Conservation (phyloP, 2,888 invertebrate genomes). For the Odontocolon sp. region DNA sequence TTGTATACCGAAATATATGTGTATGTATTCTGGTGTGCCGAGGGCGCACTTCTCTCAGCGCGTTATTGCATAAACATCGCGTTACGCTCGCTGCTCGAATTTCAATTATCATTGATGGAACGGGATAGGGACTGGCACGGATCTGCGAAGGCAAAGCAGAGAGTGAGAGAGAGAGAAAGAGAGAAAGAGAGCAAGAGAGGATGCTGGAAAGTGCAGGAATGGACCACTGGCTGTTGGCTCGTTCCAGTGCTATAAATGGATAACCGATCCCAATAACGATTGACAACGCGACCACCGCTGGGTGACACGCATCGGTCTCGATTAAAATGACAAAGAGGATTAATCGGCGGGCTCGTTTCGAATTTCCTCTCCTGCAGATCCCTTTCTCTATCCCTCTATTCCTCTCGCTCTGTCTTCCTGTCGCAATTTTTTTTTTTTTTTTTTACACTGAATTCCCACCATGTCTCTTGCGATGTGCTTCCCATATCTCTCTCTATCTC, state of each 20-base stretch:
- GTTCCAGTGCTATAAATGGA: conserved; percentile 70
- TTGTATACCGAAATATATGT: neutral
- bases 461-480: neutral
- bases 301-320: conserved; percentile 67
- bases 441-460: neutral
- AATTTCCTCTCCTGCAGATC: conserved; percentile 32
- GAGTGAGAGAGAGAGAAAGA: neutral
- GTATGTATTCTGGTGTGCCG: conserved; percentile 7
- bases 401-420: conserved; percentile 17
- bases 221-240: conserved; percentile 47
- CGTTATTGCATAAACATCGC: conserved; percentile 71
- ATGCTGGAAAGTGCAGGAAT: too few species aligned
- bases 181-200: conserved; percentile 7
- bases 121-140: conserved; percentile 3
- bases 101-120: conserved; percentile 71
- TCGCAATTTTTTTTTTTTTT: neutral
- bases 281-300: conserved; percentile 70
- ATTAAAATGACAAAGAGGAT: conserved; percentile 72
- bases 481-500: neutral
- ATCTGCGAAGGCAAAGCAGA: neutral
- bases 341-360: conserved; percentile 64
- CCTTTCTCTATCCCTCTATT: neutral
- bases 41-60: conserved; percentile 37
- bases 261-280: conserved; percentile 73
- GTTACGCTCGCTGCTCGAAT: conserved; percentile 69